Percentiles rank a stretch among this genome's conserved stretches.
phyloP scores from a whole-genome alignment of 2,888 invertebrate genomes.

The Theodoxus fluviatilis region DNA sequence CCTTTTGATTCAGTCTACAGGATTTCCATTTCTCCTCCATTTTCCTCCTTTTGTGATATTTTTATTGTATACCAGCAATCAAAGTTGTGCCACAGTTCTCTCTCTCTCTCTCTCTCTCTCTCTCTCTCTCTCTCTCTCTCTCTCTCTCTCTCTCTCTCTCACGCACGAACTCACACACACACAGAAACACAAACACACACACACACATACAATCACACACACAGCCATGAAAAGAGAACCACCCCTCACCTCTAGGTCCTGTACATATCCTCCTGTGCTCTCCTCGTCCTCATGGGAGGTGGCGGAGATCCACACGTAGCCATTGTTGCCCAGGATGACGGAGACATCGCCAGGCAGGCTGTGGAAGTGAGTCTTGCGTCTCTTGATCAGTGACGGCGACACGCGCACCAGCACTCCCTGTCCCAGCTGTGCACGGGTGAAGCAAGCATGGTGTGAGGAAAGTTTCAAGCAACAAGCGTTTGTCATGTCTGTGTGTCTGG shows the following conservation, averaged over 20 bases:
- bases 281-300: conserved; percentile 70
- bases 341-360: conserved; percentile 89
- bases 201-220: not conserved
- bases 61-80: too few relatives aligned
- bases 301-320: conserved; percentile 92
- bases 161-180: too few relatives aligned
- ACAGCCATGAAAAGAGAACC: not conserved
- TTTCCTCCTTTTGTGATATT: too few relatives aligned
- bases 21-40: too few relatives aligned
- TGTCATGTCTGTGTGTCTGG: too few relatives aligned
- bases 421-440: conserved; percentile 67
- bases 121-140: too few relatives aligned
- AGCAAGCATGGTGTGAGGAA: not conserved
- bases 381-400: conserved; percentile 87
- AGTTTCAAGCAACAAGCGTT: too few relatives aligned
- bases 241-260: conserved; percentile 73
- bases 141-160: too few relatives aligned
- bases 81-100: too few relatives aligned
- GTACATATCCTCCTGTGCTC: conserved; percentile 74
- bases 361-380: conserved; percentile 95
- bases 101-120: too few relatives aligned
- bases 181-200: too few relatives aligned
- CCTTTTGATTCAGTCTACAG: too few relatives aligned
- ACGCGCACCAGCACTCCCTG: conserved; percentile 91
- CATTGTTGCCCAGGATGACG: conserved; percentile 94